Conservation (phyloP, 2,797 vertebrate species). For the Falco peregrinus region DNA sequence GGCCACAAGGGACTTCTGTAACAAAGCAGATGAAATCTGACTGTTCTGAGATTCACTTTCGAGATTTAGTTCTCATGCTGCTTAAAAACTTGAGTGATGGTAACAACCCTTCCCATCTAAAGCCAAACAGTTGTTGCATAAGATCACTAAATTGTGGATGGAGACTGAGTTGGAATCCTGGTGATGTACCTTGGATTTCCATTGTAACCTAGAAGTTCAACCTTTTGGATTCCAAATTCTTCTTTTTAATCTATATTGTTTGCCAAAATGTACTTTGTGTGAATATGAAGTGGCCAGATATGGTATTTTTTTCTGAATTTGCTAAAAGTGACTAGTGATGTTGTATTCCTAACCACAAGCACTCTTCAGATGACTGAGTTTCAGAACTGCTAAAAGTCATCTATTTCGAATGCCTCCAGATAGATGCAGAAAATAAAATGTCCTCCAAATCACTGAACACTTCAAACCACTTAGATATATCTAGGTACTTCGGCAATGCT, state of each 20-base stretch:
- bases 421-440: not conserved
- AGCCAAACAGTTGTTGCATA: not conserved
- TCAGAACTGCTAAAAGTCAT: not conserved
- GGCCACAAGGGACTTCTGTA: not conserved
- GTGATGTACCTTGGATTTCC: not conserved
- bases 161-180: not conserved
- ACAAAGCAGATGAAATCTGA: not conserved
- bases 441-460: not conserved
- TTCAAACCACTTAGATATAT: not conserved
- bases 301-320: not conserved
- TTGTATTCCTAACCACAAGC: not conserved
- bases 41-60: not conserved
- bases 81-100: not conserved
- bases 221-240: not conserved
- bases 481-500: not conserved
- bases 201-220: not conserved
- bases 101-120: not conserved
- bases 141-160: fast-evolving
- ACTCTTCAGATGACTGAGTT: not conserved
- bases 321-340: not conserved
- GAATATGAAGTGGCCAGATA: not conserved
- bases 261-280: not conserved
- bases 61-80: not conserved
- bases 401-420: not conserved
- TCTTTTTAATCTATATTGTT: not conserved